phyloP scores from a whole-genome alignment of 2,113 vertebrate species.

The Mesembrinibis cayennensis region DNA sequence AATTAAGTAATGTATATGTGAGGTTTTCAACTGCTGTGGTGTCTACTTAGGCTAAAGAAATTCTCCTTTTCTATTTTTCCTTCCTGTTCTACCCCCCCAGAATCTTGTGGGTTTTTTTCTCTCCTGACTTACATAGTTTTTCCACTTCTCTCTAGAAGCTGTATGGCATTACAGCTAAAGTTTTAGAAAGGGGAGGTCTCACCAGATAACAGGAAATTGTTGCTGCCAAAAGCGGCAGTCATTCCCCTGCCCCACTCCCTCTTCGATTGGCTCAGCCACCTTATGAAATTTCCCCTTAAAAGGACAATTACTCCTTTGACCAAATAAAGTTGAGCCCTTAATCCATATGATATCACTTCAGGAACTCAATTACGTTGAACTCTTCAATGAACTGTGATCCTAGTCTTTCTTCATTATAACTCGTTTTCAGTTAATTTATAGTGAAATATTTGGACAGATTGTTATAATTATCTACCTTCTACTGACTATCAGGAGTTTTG shows the following conservation, averaged over 20 bases:
- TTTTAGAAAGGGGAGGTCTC: neutral
- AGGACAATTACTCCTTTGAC: conserved; percentile 16
- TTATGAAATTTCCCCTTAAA: neutral
- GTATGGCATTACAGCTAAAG: neutral
- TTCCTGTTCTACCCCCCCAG: neutral
- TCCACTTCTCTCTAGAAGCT: neutral
- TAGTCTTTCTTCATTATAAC: neutral
- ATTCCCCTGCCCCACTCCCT: neutral
- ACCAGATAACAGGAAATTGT: neutral
- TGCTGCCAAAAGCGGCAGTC: neutral
- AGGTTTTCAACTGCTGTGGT: neutral
- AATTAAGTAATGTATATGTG: neutral
- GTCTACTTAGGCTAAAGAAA: neutral
- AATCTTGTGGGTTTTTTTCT: neutral
- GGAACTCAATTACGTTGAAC: neutral
- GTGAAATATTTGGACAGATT: conserved; percentile 49
- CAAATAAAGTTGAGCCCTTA: neutral
- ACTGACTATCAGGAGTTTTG: neutral
- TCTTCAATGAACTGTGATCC: neutral
- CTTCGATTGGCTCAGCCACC: neutral
- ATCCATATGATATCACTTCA: neutral
- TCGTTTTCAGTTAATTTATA: neutral
- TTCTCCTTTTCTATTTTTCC: neutral
- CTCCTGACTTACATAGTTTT: neutral
- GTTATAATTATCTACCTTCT: conserved; percentile 7